Evolutionary conservation across 2,797 vertebrate genomes (phyloP).

Genomic region (Xerus rutilus): DNA sequence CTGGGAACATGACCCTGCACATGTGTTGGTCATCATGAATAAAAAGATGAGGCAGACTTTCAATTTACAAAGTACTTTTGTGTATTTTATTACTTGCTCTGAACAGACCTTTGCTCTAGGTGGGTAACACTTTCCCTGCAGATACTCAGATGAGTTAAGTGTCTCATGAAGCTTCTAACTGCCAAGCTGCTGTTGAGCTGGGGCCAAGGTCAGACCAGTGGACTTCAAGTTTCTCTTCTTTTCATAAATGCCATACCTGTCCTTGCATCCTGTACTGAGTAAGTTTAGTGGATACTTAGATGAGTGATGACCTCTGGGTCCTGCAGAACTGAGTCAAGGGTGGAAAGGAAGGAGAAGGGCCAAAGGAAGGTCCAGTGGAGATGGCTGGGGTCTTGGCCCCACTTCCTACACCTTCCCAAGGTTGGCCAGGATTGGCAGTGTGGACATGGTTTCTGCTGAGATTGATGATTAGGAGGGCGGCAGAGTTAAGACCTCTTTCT

Average conservation of each 20-base stretch:
- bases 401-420: neutral
- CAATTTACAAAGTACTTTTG: neutral
- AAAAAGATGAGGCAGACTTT: neutral
- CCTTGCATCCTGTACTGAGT: neutral
- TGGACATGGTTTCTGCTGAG: neutral
- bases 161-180: neutral
- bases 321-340: neutral
- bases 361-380: neutral
- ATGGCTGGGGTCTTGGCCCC: neutral
- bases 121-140: neutral
- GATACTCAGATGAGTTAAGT: neutral
- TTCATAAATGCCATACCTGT: neutral
- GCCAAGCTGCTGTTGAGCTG: neutral
- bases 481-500: neutral
- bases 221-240: neutral
- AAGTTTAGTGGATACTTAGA: neutral
- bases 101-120: neutral
- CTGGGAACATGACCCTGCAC: neutral
- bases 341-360: neutral
- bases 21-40: too few species aligned
- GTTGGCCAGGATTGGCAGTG: neutral
- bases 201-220: neutral
- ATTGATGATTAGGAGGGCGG: fast-evolving
- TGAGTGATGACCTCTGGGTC: neutral
- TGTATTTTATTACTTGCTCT: neutral